A percentile compares a stretch with the other conserved stretches of the same genome.
Evolutionary conservation across 2,888 invertebrate species (phyloP).

Genomic region (Napeogenes sylphis): DNA sequence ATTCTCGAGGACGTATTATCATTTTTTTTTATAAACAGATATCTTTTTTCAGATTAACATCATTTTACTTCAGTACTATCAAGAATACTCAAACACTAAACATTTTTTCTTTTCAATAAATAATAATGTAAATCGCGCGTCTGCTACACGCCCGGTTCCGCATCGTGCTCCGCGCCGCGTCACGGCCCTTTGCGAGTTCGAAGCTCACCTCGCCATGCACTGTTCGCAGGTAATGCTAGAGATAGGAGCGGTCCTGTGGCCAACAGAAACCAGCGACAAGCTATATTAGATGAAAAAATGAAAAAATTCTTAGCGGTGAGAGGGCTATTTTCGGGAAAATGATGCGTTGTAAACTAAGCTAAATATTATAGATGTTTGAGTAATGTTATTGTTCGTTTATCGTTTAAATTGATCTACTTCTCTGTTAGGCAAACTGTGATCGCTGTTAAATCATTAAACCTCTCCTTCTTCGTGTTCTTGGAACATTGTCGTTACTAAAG

Average conservation of each 20-base stretch:
- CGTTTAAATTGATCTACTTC: slow-evolving; percentile 51
- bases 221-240: slow-evolving; percentile 77
- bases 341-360: slow-evolving; percentile 67
- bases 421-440: slow-evolving; percentile 63
- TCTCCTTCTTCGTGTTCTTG: slow-evolving; percentile 34
- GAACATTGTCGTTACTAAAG: slow-evolving; percentile 26
- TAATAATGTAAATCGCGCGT: slow-evolving; percentile 42
- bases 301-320: slow-evolving; percentile 96
- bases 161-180: slow-evolving; percentile 36
- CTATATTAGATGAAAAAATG: slow-evolving; percentile 94
- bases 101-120: slow-evolving; percentile 6
- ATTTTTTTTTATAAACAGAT: slow-evolving; percentile 25
- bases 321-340: slow-evolving; percentile 54
- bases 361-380: slow-evolving; percentile 63
- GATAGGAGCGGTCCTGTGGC: slow-evolving; percentile 80
- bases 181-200: slow-evolving; percentile 44
- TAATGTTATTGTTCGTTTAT: slow-evolving; percentile 53
- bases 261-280: slow-evolving; percentile 88
- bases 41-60: slow-evolving; percentile 44
- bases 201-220: slow-evolving; percentile 65
- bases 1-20: not conserved
- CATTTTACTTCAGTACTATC: slow-evolving; percentile 13
- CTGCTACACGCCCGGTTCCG: slow-evolving; percentile 61
- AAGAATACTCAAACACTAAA: not conserved
- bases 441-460: slow-evolving; percentile 51